Evolutionary conservation across 2,797 vertebrate species (phyloP).

Genomic region (Oreochromis mossambicus): DNA sequence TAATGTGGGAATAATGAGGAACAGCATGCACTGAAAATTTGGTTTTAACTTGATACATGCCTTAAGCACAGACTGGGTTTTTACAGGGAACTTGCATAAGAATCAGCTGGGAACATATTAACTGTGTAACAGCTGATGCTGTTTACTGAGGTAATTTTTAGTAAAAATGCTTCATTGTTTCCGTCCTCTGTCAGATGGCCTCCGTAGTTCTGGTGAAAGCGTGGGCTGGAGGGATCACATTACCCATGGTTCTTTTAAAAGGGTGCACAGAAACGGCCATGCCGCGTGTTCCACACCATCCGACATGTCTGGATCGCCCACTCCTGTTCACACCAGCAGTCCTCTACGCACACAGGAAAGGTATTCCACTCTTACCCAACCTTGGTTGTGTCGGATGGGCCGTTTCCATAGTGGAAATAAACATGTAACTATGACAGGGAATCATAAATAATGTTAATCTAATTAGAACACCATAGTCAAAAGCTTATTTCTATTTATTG

Average conservation of each 20-base stretch:
- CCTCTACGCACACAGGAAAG: slow-evolving; percentile 76
- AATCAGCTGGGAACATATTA: neutral
- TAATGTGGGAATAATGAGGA: slow-evolving; percentile 9
- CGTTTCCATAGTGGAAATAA: neutral
- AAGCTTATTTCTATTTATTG: neutral
- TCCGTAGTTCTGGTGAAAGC: slow-evolving; percentile 67
- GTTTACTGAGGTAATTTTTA: neutral
- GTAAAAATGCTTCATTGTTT: neutral
- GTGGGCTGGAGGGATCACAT: slow-evolving; percentile 81
- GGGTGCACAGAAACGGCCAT: slow-evolving; percentile 68
- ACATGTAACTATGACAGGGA: neutral
- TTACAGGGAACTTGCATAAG: neutral
- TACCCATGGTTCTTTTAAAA: slow-evolving; percentile 75
- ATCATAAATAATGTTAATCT: neutral
- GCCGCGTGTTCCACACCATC: slow-evolving; percentile 73
- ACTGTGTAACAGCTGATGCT: neutral
- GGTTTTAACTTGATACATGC: neutral
- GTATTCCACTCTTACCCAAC: slow-evolving; percentile 34
- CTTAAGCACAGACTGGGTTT: neutral
- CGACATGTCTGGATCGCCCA: slow-evolving; percentile 76
- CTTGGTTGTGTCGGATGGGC: neutral
- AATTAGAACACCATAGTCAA: neutral
- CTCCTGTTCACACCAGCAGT: slow-evolving; percentile 81
- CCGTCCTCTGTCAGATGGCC: slow-evolving; percentile 53
- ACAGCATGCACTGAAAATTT: neutral